Percentiles rank a stretch among this genome's conserved stretches.
Conservation (phyloP, 2,797 vertebrate genomes). For the Periophthalmus magnuspinnatus region DNA sequence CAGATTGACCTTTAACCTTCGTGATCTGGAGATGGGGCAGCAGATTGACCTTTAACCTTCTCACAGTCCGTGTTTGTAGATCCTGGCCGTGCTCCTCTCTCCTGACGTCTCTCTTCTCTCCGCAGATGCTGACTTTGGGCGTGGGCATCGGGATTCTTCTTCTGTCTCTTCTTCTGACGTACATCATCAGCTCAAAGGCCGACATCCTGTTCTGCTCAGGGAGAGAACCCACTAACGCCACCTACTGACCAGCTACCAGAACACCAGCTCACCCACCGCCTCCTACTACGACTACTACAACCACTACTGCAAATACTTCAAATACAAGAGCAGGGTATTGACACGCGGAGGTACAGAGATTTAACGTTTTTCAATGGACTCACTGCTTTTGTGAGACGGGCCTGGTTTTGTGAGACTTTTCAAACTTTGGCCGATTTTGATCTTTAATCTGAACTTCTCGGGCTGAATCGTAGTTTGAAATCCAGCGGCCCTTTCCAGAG, state of each 20-base stretch:
- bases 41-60: too few relatives aligned
- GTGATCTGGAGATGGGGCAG: too few relatives aligned
- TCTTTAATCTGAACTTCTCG: conserved; percentile 55
- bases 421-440: conserved; percentile 49
- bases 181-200: conserved; percentile 88
- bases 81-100: too few relatives aligned
- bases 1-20: too few relatives aligned
- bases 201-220: conserved; percentile 85
- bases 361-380: conserved; percentile 37
- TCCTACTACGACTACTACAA: conserved; percentile 38
- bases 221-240: conserved; percentile 78
- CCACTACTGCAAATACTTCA: conserved; percentile 28
- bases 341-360: conserved; percentile 53
- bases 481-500: conserved; percentile 39
- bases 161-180: conserved; percentile 84
- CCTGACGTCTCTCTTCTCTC: too few relatives aligned
- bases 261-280: conserved; percentile 13
- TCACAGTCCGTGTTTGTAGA: too few relatives aligned
- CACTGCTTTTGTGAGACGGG: conserved; percentile 48
- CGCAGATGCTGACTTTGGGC: conserved; percentile 86
- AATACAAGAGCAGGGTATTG: conserved; percentile 37
- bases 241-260: conserved; percentile 79
- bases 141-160: conserved; percentile 83
- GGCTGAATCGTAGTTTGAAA: conserved; percentile 59
- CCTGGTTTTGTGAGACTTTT: conserved; percentile 37